phyloP scores from a whole-genome alignment of 2,113 vertebrate species.

The Crypturellus undulatus region DNA sequence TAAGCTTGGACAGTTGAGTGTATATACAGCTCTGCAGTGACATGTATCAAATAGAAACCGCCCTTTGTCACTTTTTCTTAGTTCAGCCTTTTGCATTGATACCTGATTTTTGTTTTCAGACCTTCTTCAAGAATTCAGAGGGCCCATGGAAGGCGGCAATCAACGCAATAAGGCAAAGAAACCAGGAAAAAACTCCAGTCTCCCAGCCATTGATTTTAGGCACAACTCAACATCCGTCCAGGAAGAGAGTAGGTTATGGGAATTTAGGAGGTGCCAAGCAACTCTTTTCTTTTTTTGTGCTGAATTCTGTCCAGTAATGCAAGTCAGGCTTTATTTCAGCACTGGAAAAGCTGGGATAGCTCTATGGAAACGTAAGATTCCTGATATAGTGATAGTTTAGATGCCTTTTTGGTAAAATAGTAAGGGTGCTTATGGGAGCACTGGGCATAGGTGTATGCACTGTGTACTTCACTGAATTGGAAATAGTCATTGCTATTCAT shows the following conservation, averaged over 20 bases:
- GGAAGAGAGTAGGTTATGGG: conserved; percentile 74
- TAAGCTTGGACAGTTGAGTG: neutral
- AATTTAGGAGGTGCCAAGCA: neutral
- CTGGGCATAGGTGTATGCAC: neutral
- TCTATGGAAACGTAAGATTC: neutral
- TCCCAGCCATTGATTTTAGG: neutral
- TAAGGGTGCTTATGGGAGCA: neutral
- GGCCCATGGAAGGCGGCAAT: conserved; percentile 85
- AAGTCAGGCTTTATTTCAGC: neutral
- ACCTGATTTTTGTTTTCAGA: conserved; percentile 74
- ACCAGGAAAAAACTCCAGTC: conserved; percentile 20
- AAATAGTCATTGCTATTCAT: neutral
- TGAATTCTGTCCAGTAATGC: neutral
- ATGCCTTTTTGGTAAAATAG: neutral
- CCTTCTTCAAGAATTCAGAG: conserved; percentile 85
- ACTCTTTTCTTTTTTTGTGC: neutral
- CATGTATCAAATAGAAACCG: neutral
- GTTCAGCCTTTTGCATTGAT: neutral
- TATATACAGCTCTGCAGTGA: neutral
- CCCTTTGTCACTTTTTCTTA: neutral
- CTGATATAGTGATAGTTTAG: neutral
- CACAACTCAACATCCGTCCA: neutral
- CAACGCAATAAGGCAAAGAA: conserved; percentile 77
- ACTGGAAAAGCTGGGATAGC: neutral
- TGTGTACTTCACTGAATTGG: neutral